Evolutionary conservation across 1,140 invertebrate species (phyloP), one percentile per base, ranked within the genome.

Genomic region (Linepithema humile): DNA sequence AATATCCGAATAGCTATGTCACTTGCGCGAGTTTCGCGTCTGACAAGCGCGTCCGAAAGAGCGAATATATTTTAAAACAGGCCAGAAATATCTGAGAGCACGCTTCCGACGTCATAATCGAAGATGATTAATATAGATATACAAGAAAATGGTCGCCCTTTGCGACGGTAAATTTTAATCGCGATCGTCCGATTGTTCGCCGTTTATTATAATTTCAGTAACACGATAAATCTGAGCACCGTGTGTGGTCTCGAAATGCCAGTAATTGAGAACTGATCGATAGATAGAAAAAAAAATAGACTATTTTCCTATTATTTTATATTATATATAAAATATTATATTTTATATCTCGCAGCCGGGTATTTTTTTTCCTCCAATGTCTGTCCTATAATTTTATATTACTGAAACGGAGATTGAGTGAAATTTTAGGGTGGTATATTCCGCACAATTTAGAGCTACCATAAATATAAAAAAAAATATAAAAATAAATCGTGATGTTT

Each of bases 231-330:
- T 74, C 12, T n/a, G 35, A 40, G 32, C 10, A 57, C 7, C 53
- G 35, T 6, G 17, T 26, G 53, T 35, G 40, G 35, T 60, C 26
- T 35, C 59, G 26, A 43, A 40, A 23, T 72, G 32, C 69, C 32
- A 72, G 69, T 72, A 72, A 72, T 72, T 72, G 53, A 72, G 32
- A 15, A 55, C 15, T 50, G 45, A 70, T 70, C 12, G 32, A 72
- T 72, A 55, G 12, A 35, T 6, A 17, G 43, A 67, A 20, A 65
- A 43, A 23, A 67, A 12, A 45, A 48, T 70, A 15, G 32, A 72
- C 1, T 29, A 23, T n/a, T 3, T 0, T 55, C 32, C 32, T 70
- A 72, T 53, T 35, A 45, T 55, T 38, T 69, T 69, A n/a, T n/a
- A n/a, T n/a, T n/a, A n/a, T n/a, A n/a, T n/a, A n/a, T n/a, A n/a